Base-by-base conservation (phyloP, 2,888 invertebrate genomes). In the Drosophila picticornis region DNA sequence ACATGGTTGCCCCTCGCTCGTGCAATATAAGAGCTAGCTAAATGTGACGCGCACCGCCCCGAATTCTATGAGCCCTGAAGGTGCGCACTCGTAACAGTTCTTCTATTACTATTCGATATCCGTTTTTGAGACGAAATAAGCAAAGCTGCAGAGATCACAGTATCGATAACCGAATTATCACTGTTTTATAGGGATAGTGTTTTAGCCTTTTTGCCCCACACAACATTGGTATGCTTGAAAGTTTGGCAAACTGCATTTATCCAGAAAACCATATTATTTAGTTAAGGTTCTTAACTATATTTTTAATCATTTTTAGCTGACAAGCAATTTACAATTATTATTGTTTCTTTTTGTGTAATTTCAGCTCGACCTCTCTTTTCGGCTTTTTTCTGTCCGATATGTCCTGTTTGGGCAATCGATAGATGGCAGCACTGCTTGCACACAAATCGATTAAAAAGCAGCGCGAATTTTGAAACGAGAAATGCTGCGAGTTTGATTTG, bases 71-170 rank as follows among this genome's bases (percentile, higher is more conserved):
- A 27, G 13, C 27, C 13, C 4, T n/a, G n/a, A 9, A 27, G 19
- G 9, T 38, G 36, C 38, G 27, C 56, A 22, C 56, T 40, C 40
- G 40, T 57, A 40, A 22, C 40, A 29, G 29, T 40, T 57, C 9
- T 0, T 10, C 2, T 19, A 29, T 0, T 29, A 22, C 9, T 13
- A 40, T 40, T 27, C 40, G 56, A 40, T 40, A 40, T 29, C 9
- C 5, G n/a, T 27, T 27, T n/a, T 27, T 13, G n/a, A 2, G 56
- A 40, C 40, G 29, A 22, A 29, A 40, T 22, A 40, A 0, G 22
- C 56, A 57, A 16, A 29, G 22, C n/a, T 2, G 1, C 5, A 10
- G 16, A 40, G 19, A 13, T 29, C 13, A 22, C n/a, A 16, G 29
- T n/a, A 29, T 7, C 40, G 40, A 57, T 40, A 56, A 7, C 36